Base-by-base conservation (phyloP, 2,113 vertebrate species). In the Jaculus jaculus region DNA sequence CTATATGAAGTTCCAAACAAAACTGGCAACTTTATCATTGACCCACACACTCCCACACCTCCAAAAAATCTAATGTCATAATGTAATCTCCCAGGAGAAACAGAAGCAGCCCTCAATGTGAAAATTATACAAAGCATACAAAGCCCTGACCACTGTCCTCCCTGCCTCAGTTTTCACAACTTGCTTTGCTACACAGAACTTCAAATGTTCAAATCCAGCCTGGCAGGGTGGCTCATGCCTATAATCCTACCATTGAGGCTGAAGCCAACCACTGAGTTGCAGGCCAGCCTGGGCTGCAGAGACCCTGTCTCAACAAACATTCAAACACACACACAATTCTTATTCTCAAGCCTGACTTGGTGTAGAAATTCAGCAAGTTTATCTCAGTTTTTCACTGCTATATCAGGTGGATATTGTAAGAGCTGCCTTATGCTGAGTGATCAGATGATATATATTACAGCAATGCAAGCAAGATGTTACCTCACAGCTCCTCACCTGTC, bases 111-210 rank as follows among this genome's bases (percentile, higher is more conserved):
- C 88, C 51, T 84, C 68, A 54, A 94, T 37, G 51, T 71, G 71
- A 93, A 92, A 95, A 80, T 63, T 75, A 92, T 87, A 96, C 91
- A 96, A 95, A 97, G 8, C 42, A 89, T 94, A 87, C 39, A 92
- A 91, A 84, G 2, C n/a, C 16, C 34, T 61, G 24, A 78, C 61
- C 75, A 74, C 39, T 75, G 51, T 54, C 66, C 74, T 54, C 23
- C 37, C 39, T 54, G 23, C 72, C 68, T 72, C n/a, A 90, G 18
- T 93, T 87, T 80, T 69, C n/a, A 78, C 32, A 79, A 37, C 51
- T 83, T 68, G 63, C 68, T 93, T 96, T 95, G 94, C 60, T 90
- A 95, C 94, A 95, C 88, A 95, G 69, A 10, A 7, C 2, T 51
- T 54, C 72, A 90, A 96, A 93, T 90, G 78, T 90, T 93, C 78